Evolutionary conservation across 2,888 invertebrate species (phyloP), one percentile per base, ranked within the genome.

Genomic region (Tetranychus truncatus): DNA sequence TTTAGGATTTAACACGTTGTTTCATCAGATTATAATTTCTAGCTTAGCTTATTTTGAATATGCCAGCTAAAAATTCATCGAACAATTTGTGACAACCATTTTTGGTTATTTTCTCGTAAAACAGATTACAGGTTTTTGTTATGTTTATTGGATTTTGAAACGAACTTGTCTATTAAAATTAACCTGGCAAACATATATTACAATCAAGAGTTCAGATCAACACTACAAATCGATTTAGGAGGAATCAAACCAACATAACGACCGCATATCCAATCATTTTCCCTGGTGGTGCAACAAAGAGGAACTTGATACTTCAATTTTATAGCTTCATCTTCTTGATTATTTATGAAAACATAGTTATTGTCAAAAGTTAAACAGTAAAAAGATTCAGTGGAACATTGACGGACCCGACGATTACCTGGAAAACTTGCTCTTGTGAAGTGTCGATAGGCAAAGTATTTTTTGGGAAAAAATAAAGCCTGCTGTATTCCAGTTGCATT

Each of bases 281-380:
- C 20, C 11, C 20, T 20, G 20, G 69, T 69, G 11, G 69, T 69
- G 20, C 69, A 69, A 69, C 69, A 69, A 11, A 69, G 20, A 6
- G 69, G 69, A 20, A 69, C 20, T 11, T 11, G 15, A 69, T 69
- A 11, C 11, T 20, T 20, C 34, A 24, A 20, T 11, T 24, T 69
- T 11, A 69, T 21, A 6, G 69, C 18, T 24, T 69, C 1, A 6
- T 69, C 69, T 5, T 18, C 1, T 9, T 69, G 21, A 24, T 11
- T 69, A 21, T 69, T 69, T 11, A 69, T 11, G 34, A 69, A 69
- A 69, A 69, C 20, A 69, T 20, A n/a, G 20, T 69, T 69, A 69
- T 69, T 24, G 20, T 69, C 69, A 69, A 69, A 69, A 11, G 21
- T 6, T 69, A 69, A 69, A 24, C 69, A 69, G 9, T 69, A 69